These are phyloP conservation scores for Drosophila elegans DNA, from an alignment of 1,140 invertebrate species.

Conservation along the genomic window DNA sequence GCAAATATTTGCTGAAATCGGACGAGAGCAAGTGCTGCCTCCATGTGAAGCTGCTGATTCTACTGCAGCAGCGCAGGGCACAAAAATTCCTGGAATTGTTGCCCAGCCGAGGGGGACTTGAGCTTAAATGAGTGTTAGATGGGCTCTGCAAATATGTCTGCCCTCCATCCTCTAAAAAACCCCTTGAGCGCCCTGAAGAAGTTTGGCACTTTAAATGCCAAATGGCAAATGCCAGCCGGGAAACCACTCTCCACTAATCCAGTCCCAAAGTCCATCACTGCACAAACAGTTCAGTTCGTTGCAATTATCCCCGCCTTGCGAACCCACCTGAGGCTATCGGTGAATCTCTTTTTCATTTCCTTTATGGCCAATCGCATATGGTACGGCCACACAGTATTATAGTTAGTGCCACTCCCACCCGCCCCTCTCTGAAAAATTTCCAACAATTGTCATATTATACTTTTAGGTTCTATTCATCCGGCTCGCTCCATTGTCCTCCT, in stretches of 20 bases:
- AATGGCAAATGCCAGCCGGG: constrained; percentile 23
- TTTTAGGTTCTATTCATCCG: constrained; percentile 35
- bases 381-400: constrained; percentile 26
- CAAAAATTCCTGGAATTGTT: constrained; percentile 57
- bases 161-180: background rate
- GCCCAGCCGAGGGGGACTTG: constrained; percentile 21
- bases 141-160: constrained; percentile 34
- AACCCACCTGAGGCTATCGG: constrained; percentile 36
- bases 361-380: constrained; percentile 35
- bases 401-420: constrained; percentile 19
- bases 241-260: constrained; percentile 33
- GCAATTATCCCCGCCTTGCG: constrained; percentile 37
- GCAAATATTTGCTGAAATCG: constrained; percentile 80
- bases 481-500: constrained; percentile 37
- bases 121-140: constrained; percentile 50
- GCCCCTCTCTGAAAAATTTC: constrained; percentile 14
- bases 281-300: constrained; percentile 16
- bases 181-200: constrained; percentile 16
- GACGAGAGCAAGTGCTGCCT: constrained; percentile 61
- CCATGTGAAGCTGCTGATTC: constrained; percentile 31
- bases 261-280: constrained; percentile 22
- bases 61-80: constrained; percentile 10
- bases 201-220: constrained; percentile 44
- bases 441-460: constrained; percentile 49
- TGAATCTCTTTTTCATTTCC: constrained; percentile 39